A percentile compares a stretch with the other conserved stretches of the same genome.
Evolutionary conservation across 2,113 vertebrate species (phyloP).

Genomic region (Zapus hudsonius): DNA sequence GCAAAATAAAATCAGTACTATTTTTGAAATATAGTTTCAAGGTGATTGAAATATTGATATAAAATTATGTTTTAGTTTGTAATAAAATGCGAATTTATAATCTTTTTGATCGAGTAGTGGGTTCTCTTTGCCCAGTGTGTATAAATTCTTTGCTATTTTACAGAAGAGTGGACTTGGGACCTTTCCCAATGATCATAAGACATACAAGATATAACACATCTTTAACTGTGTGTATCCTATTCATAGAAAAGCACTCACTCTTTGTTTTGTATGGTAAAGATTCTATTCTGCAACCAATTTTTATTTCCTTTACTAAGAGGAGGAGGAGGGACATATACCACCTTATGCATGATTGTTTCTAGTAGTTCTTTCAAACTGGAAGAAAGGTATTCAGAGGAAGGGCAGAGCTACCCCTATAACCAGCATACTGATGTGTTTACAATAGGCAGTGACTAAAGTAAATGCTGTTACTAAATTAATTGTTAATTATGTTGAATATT

Average conservation of each 20-base stretch:
- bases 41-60: not conserved
- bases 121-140: not conserved
- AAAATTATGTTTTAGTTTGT: slow-evolving; percentile 10
- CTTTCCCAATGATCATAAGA: slow-evolving; percentile 4
- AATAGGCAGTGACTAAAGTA: not conserved
- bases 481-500: not conserved
- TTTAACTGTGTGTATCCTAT: not conserved
- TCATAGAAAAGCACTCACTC: not conserved
- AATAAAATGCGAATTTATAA: not conserved
- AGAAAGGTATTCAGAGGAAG: not conserved
- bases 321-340: not conserved
- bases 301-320: not conserved
- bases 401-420: not conserved
- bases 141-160: not conserved
- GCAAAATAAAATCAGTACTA: not conserved
- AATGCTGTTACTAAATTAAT: not conserved
- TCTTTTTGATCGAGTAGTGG: not conserved
- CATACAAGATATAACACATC: not conserved
- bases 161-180: not conserved
- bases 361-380: not conserved
- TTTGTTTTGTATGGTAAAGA: not conserved
- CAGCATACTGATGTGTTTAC: not conserved
- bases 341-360: not conserved
- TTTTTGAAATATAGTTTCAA: not conserved
- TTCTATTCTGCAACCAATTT: not conserved